Percentiles rank a stretch among this genome's conserved stretches.
phyloP scores from a whole-genome alignment of 2,113 vertebrate species.

The Struthio camelus region DNA sequence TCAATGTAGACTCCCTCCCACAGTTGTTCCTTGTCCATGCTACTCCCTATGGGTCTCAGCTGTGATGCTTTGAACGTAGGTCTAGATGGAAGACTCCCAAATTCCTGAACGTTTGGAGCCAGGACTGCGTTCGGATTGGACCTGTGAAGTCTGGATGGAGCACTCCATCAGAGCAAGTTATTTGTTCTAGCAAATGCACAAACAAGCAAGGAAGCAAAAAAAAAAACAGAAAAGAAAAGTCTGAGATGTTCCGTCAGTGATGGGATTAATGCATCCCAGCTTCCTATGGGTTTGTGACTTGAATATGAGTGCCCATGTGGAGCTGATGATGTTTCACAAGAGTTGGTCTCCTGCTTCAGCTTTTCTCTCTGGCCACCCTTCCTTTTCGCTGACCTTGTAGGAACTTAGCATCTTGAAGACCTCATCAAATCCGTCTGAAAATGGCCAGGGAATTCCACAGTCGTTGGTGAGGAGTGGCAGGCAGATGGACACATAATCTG shows the following conservation, averaged over 20 bases:
- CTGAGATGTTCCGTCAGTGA: conserved; percentile 1
- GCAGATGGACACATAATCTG: conserved; percentile 32
- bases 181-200: conserved; percentile 45
- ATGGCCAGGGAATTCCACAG: conserved; percentile 39
- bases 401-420: conserved; percentile 61
- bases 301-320: conserved; percentile 36
- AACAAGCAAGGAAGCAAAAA: conserved; percentile 44
- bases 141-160: conserved; percentile 1
- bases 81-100: conserved; percentile 4
- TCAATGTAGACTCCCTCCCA: not conserved
- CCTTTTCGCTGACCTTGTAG: conserved; percentile 29
- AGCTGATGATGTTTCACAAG: conserved; percentile 65
- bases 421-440: conserved; percentile 34
- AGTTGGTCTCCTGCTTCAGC: conserved; percentile 29
- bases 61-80: not conserved
- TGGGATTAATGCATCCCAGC: conserved; percentile 4
- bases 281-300: conserved; percentile 44
- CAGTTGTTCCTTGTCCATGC: not conserved
- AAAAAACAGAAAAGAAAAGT: conserved; percentile 7
- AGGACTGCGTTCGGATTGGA: conserved; percentile 31
- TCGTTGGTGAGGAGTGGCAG: conserved; percentile 47
- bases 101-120: conserved; percentile 9
- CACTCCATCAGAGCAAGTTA: not conserved
- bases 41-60: not conserved
- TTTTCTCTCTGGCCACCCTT: conserved; percentile 41